Percentiles rank a stretch among this genome's conserved stretches.
Conservation (phyloP, 30 jellyfish, hydroid and myxozoan genomes). For the Clytia hemisphaerica region DNA sequence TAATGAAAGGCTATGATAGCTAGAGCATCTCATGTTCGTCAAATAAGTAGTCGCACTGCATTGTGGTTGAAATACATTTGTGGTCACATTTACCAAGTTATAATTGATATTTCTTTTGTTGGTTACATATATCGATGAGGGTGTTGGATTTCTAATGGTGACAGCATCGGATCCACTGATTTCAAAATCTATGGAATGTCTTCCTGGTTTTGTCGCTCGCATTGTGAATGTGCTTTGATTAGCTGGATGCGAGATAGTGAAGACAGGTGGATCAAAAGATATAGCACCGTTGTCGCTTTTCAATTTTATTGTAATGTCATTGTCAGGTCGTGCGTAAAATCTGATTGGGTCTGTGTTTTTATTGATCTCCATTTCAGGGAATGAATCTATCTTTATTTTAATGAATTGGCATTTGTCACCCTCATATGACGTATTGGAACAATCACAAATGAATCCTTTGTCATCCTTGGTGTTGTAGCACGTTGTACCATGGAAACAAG, state of each 20-base stretch:
- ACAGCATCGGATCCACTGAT: neutral
- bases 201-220: neutral
- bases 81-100: neutral
- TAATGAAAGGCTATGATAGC: neutral
- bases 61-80: neutral
- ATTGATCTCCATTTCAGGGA: neutral
- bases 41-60: neutral
- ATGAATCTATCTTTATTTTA: neutral
- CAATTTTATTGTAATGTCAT: neutral
- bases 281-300: no score
- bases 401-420: neutral
- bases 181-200: neutral
- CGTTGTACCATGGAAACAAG: constrained; percentile 13
- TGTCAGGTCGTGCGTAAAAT: neutral
- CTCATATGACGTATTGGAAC: neutral
- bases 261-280: neutral
- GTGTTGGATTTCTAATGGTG: neutral
- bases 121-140: neutral
- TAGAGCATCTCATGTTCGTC: neutral
- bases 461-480: neutral
- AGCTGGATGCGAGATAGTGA: neutral
- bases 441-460: neutral
- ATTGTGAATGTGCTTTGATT: neutral
- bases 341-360: neutral
- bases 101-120: neutral